These are phyloP conservation scores for Cheilosia variabilis DNA, from an alignment of 2,888 invertebrate species.

Conservation along the genomic window DNA sequence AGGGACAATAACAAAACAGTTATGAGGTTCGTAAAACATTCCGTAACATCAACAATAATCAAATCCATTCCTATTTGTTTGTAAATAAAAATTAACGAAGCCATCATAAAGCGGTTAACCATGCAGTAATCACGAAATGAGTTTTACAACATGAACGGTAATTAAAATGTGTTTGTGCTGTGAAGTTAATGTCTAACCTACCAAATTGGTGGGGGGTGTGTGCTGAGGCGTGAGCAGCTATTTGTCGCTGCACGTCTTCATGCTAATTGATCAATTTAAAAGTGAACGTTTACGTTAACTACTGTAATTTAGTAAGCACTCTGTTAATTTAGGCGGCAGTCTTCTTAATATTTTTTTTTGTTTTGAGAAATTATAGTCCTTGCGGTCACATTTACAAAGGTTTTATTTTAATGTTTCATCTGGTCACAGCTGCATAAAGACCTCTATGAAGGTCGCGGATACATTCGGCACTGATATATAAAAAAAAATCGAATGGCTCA, in stretches of 20 bases:
- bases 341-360: neutral
- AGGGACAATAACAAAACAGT: constrained; percentile 39
- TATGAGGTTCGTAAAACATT: constrained; percentile 46
- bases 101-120: constrained; percentile 65
- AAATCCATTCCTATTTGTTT: constrained; percentile 35
- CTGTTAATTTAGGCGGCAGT: neutral
- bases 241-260: neutral
- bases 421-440: too few relatives aligned
- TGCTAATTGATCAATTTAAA: neutral
- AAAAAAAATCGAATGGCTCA: too few relatives aligned
- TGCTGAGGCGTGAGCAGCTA: neutral
- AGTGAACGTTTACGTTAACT: neutral
- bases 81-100: constrained; percentile 44
- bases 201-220: neutral
- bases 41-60: neutral
- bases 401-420: too few relatives aligned
- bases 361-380: too few relatives aligned
- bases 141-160: constrained; percentile 28
- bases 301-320: neutral
- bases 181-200: constrained; percentile 11
- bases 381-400: too few relatives aligned
- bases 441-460: too few relatives aligned
- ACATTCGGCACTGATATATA: too few relatives aligned
- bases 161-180: constrained; percentile 20
- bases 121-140: constrained; percentile 58